Percentiles rank a stretch among this genome's conserved stretches.
Evolutionary conservation across 2,888 invertebrate genomes (phyloP).

Genomic region (Siphlonurus alternatus): DNA sequence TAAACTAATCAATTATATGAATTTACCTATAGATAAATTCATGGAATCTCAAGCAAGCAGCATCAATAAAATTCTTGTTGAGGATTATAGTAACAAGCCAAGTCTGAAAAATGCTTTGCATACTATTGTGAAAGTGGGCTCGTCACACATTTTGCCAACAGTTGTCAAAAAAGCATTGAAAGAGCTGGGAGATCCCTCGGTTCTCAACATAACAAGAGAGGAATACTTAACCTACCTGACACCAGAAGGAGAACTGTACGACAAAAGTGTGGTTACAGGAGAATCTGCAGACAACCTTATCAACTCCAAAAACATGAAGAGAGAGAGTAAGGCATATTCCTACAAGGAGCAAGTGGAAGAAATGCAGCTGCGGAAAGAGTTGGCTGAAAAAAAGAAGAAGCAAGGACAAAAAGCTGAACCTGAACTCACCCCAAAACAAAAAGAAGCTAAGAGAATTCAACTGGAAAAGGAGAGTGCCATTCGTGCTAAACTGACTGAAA

Average conservation of each 20-base stretch:
- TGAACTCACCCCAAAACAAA: slow-evolving; percentile 70
- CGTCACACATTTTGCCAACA: slow-evolving; percentile 44
- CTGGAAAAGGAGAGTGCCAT: slow-evolving; percentile 68
- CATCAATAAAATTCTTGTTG: slow-evolving; percentile 42
- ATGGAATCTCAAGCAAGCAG: slow-evolving; percentile 37
- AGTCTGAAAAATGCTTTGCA: slow-evolving; percentile 55
- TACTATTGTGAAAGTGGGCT: slow-evolving; percentile 45
- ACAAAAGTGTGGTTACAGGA: slow-evolving; percentile 63
- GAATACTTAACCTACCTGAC: slow-evolving; percentile 68
- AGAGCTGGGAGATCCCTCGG: slow-evolving; percentile 43
- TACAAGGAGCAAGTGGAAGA: slow-evolving; percentile 95
- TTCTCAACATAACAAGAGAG: slow-evolving; percentile 55
- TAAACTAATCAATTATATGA: slow-evolving; percentile 38
- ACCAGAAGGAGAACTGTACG: slow-evolving; percentile 79
- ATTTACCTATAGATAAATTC: slow-evolving; percentile 39
- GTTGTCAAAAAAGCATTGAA: slow-evolving; percentile 42
- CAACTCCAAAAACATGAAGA: slow-evolving; percentile 59
- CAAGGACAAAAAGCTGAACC: slow-evolving; percentile 55
- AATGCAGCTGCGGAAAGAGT: slow-evolving; percentile 73
- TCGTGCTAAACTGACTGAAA: slow-evolving; percentile 44
- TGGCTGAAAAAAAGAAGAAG: slow-evolving; percentile 70
- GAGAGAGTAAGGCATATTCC: slow-evolving; percentile 92
- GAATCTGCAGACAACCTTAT: slow-evolving; percentile 26
- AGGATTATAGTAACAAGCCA: slow-evolving; percentile 28
- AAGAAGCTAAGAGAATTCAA: slow-evolving; percentile 76